Conservation (phyloP, 2,888 invertebrate genomes). For the Cacoxenus indagator region DNA sequence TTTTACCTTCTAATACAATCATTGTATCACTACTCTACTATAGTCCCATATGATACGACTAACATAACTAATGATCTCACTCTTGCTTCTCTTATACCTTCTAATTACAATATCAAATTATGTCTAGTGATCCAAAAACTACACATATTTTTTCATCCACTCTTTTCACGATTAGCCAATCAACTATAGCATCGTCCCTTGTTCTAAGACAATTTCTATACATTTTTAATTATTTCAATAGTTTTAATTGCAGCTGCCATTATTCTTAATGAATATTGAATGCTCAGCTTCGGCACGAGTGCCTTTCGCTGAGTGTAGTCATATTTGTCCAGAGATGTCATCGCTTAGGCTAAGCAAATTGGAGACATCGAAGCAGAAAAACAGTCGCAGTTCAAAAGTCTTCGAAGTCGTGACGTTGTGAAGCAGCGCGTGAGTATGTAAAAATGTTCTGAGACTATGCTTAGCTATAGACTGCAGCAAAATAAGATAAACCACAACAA, state of each 20-base stretch:
- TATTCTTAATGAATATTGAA: constrained; percentile 4
- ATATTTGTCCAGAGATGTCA: constrained; percentile 51
- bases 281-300: background rate
- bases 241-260: background rate
- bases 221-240: background rate
- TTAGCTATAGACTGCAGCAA: constrained; percentile 32
- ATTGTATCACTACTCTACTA: too few species aligned
- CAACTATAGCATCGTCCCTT: background rate
- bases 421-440: constrained; percentile 32
- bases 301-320: constrained; percentile 24
- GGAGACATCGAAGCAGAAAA: constrained; percentile 17
- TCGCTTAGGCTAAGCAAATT: constrained; percentile 20
- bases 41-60: too few species aligned
- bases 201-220: background rate
- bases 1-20: too few species aligned
- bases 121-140: too few species aligned
- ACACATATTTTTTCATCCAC: too few species aligned
- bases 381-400: constrained; percentile 54
- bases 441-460: background rate
- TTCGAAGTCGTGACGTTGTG: constrained; percentile 39
- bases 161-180: too few species aligned
- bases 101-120: too few species aligned
- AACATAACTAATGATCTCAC: too few species aligned
- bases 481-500: background rate
- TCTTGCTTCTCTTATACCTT: too few species aligned